Percentiles rank a stretch among this genome's conserved stretches.
phyloP scores from a whole-genome alignment of 2,797 vertebrate genomes.

The Prionace glauca region DNA sequence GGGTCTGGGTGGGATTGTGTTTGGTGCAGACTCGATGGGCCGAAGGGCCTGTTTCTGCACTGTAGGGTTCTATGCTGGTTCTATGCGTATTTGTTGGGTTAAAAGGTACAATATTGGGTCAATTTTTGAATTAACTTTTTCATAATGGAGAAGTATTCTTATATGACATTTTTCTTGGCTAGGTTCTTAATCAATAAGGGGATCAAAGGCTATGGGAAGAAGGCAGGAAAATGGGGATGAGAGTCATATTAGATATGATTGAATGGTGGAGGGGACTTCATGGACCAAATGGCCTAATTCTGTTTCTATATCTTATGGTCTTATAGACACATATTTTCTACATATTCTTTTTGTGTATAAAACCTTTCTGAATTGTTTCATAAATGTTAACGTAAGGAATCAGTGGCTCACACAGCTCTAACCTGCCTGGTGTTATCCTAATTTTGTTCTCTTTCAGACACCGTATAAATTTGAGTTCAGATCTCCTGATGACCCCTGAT shows the following conservation, averaged over 20 bases:
- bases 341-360: not conserved
- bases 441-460: conserved; percentile 60
- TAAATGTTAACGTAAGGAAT: not conserved
- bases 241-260: too few relatives aligned
- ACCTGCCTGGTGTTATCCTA: not conserved
- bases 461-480: conserved; percentile 92
- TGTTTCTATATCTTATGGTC: too few relatives aligned
- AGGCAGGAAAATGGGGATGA: too few relatives aligned
- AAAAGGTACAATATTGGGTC: not conserved
- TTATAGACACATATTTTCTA: not conserved
- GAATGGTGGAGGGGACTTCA: too few relatives aligned
- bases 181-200: too few relatives aligned
- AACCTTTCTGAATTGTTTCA: not conserved
- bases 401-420: not conserved
- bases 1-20: too few relatives aligned
- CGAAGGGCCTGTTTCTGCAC: too few relatives aligned
- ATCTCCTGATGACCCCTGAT: conserved; percentile 91
- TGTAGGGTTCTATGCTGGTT: too few relatives aligned
- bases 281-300: too few relatives aligned
- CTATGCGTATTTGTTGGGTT: not conserved
- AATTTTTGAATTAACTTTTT: not conserved
- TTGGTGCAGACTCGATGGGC: too few relatives aligned
- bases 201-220: too few relatives aligned
- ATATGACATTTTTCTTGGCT: not conserved
- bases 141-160: not conserved